Evolutionary conservation across 2,797 vertebrate species (phyloP).

Genomic region (Cirrhinus molitorella): DNA sequence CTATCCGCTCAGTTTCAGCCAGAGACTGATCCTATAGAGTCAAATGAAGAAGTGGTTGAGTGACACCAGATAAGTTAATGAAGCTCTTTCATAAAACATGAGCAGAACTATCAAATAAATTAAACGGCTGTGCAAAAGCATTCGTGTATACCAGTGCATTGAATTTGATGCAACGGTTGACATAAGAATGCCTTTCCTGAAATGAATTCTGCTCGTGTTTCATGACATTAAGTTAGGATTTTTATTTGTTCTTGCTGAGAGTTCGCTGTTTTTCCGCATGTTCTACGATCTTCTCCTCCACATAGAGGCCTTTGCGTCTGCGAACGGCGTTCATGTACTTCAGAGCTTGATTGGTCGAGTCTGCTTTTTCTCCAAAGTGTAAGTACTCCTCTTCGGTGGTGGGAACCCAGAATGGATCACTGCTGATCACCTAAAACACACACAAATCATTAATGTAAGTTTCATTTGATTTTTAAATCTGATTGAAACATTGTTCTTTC

Average conservation of each 20-base stretch:
- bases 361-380: slow-evolving; percentile 97
- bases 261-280: slow-evolving; percentile 96
- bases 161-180: neutral
- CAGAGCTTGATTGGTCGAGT: slow-evolving; percentile 90
- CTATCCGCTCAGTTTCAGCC: neutral
- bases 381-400: slow-evolving; percentile 97
- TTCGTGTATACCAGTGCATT: neutral
- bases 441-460: neutral
- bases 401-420: slow-evolving; percentile 96
- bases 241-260: slow-evolving; percentile 91
- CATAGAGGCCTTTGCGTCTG: slow-evolving; percentile 91
- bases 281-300: slow-evolving; percentile 95
- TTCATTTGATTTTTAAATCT: neutral
- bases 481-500: neutral
- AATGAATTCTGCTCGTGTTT: neutral
- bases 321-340: slow-evolving; percentile 95
- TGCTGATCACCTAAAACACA: slow-evolving; percentile 84
- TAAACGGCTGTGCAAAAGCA: neutral
- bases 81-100: neutral
- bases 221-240: too few relatives aligned
- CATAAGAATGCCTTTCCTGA: too few relatives aligned
- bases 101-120: neutral
- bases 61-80: neutral
- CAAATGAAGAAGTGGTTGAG: slow-evolving; percentile 2
- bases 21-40: neutral